A percentile compares a stretch with the other conserved stretches of the same genome.
phyloP scores from a whole-genome alignment of 2,888 invertebrate species.

The Tenthredo livida region DNA sequence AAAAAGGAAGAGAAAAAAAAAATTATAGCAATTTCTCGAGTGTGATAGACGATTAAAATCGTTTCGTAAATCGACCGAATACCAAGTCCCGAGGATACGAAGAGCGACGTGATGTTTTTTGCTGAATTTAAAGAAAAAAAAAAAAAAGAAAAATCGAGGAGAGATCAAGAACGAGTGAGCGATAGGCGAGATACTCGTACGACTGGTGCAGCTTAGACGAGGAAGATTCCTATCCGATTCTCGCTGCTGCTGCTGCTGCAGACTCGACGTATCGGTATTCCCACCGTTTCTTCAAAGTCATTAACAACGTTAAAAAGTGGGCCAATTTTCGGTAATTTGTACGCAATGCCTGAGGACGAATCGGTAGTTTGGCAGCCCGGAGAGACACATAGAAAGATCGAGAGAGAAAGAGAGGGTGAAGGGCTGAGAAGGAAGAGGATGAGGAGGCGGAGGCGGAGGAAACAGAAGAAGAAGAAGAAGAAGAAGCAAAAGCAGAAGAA shows the following conservation, averaged over 20 bases:
- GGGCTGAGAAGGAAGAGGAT: slow-evolving; percentile 42
- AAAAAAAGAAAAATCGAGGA: neutral
- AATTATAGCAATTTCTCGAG: slow-evolving; percentile 41
- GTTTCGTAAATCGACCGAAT: slow-evolving; percentile 43
- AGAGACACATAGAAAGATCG: slow-evolving; percentile 10
- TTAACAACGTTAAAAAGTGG: slow-evolving; percentile 67
- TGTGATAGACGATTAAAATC: slow-evolving; percentile 48
- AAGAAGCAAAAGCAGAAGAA: slow-evolving; percentile 49
- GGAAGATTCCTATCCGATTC: slow-evolving; percentile 54
- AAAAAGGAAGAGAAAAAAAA: neutral
- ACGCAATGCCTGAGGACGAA: slow-evolving; percentile 61
- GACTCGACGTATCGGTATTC: slow-evolving; percentile 64
- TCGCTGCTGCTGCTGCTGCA: slow-evolving; percentile 59
- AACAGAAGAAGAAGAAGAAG: slow-evolving; percentile 57
- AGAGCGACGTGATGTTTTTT: slow-evolving; percentile 31
- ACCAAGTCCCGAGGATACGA: slow-evolving; percentile 12
- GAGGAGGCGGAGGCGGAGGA: slow-evolving; percentile 50
- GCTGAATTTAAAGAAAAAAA: neutral
- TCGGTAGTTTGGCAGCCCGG: slow-evolving; percentile 53
- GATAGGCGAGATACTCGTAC: slow-evolving; percentile 20
- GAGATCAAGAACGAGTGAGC: slow-evolving; percentile 13
- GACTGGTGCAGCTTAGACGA: neutral
- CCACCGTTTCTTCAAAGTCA: slow-evolving; percentile 54
- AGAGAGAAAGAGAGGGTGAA: slow-evolving; percentile 52
- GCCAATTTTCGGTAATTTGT: slow-evolving; percentile 74